Evolutionary conservation across 2,888 invertebrate species (phyloP), one percentile per base, ranked within the genome.

Genomic region (Nomada flava): DNA sequence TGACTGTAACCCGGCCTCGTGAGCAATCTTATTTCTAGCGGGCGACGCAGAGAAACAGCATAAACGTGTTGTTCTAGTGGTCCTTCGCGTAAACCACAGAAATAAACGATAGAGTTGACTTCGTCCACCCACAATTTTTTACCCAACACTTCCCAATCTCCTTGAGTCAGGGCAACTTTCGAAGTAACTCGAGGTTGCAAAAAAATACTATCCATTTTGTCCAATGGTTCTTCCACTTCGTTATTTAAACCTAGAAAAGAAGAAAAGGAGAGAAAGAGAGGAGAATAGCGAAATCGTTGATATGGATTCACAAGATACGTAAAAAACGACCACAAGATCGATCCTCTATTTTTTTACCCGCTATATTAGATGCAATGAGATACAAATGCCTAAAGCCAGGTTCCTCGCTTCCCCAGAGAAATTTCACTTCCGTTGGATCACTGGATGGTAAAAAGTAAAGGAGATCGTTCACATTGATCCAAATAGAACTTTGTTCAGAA

Each of bases 381-480:
- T 98, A 98, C 78, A 99, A 95, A 93, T 99, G 99, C 71, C 98
- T 95, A 92, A 96, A 98, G 0, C 98, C 98, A 0, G 97, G 97
- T 92, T 98, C 97, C 94, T 99, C 99, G 57, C 97, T 98, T 0
- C 98, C 98, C 98, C 98, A 99, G 67, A 99, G 95, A 94, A 98
- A 98, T 81, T 95, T 94, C 1, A 95, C 93, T 79, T 94, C 93
- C 73, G 93, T 93, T 23, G 93, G 91, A 78, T 95, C 95, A 15
- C 92, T 93, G 57, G 95, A 94, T 10, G 97, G 96, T 82, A 98
- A 94, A 94, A 98, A 98, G 93, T 98, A 95, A 0, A 99, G 94
- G 80, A 98, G 95, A 93, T 99, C 98, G 93, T 98, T 98, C 2
- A 98, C 97, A 94, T 99, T 98, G 79, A 99, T 96, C 99, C 99